Base-by-base conservation (phyloP, 2,888 invertebrate species). In the Sepiola atlantica region DNA sequence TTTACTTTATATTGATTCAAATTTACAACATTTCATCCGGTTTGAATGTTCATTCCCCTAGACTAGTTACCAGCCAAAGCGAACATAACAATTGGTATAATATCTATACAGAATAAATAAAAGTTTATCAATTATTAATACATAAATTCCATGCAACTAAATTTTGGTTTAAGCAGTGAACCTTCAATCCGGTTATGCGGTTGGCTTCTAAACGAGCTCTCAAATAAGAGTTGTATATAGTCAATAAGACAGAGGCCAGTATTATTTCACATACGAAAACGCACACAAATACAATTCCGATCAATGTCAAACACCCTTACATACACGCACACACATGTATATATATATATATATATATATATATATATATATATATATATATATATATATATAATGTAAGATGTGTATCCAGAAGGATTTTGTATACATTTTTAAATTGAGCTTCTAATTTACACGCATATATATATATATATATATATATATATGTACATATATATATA, bases 261-360 rank as follows among this genome's bases (percentile, higher is more conserved):
- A 21, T 24, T 21, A 18, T 21, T 18, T 77, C 77, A 77, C 20
- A 77, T 24, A 77, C 18, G 24, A 77, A 77, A 77, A 77, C 18
- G 24, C 77, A 77, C 77, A 77, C 77, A 77, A 18, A 77, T 24
- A 77, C 77, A 77, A 18, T 77, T 77, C 77, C 77, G 24, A 21
- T 77, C 77, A 21, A 18, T 77, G 20, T 77, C 77, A 21, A 18
- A 77, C 77, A 77, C 77, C 18, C 77, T 21, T 24, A 77, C 77
- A 77, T 77, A 77, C 77, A 77, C 24, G 24, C 77, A 92, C n/a
- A 35, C 92, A n/a, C n/a, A 92, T 92, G n/a, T 92, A 35, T 35
- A 35, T 92, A 92, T 35, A 35, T 92, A 92, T 92, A 92, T 92
- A 92, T n/a, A n/a, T 92, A 35, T 92, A 92, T 92, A n/a, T 92